Evolutionary conservation across 2,797 vertebrate genomes (phyloP), one percentile per base, ranked within the genome.

Genomic region (Cichlasoma orientale): DNA sequence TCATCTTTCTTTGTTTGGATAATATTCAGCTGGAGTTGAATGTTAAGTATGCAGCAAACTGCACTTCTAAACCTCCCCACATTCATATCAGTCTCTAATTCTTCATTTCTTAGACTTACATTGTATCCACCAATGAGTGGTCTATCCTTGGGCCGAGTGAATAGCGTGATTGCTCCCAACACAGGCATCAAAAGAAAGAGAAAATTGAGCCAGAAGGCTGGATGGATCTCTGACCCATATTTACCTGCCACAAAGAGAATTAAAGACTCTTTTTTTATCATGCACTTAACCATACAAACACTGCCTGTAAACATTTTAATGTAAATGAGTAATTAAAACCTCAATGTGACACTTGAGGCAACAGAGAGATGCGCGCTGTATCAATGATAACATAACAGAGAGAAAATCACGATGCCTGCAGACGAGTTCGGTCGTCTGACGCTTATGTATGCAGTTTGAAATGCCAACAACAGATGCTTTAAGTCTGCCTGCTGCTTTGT

Each of bases 201-300:
- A 66, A 97, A 86, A 90, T 97, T 96, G 74, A 99, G 92, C 90
- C 98, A 95, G 93, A 97, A 97, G 57, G 93, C 85, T 1, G 96
- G 96, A 18, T 92, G 95, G 70, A 98, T 94, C 76, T 98, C 97
- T 0, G 96, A 95, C 73, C 96, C 97, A 80, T 97, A 97, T 91
- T 98, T 98, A 86, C 98, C 97, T 99, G 88, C 29, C 56, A 84
- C 25, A 52, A 14, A 68, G 52, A 76, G 41, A 70, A 23, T 36
- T 11, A 85, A 33, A 54, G 25, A 81, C 21, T 70, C 12, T 33
- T 75, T 75, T 72, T 25, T 41, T 41, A 56, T 27, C 68, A 53
- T 19, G 13, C n/a, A 10, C 25, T 82, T 11, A 66, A 7, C 29
- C n/a, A 71, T 27, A 75, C 10, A 56, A 55, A 61, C 8, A 66